A percentile compares a stretch with the other conserved stretches of the same genome.
Conservation (phyloP, 2,797 vertebrate species). For the Menidia menidia region DNA sequence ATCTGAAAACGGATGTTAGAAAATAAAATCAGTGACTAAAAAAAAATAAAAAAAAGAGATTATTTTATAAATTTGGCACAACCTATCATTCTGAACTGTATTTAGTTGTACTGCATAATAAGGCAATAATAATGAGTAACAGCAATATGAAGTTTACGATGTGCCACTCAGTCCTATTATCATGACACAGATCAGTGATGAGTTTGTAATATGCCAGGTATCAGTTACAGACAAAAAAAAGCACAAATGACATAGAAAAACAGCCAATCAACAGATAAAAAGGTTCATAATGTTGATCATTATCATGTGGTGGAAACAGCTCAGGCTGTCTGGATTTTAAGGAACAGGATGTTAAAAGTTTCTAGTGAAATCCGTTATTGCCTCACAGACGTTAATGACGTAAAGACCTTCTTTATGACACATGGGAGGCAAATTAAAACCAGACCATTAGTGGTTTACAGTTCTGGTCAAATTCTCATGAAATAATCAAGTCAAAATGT, state of each 20-base stretch:
- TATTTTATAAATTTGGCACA: background rate
- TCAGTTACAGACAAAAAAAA: background rate
- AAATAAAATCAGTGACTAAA: background rate
- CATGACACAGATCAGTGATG: slow-evolving; percentile 4
- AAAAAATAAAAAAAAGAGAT: too few species aligned
- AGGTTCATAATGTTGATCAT: too few species aligned
- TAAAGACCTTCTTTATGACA: slow-evolving; percentile 12
- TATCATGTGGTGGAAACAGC: background rate
- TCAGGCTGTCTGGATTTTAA: slow-evolving; percentile 9
- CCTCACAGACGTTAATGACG: slow-evolving; percentile 38
- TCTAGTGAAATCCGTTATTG: slow-evolving; percentile 48
- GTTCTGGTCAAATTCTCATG: slow-evolving; percentile 5
- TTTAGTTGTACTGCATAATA: slow-evolving; percentile 2
- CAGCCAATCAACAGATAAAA: slow-evolving; percentile 15
- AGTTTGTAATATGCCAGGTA: background rate
- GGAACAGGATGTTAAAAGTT: slow-evolving; percentile 62
- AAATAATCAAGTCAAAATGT: slow-evolving; percentile 3
- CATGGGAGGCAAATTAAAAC: background rate
- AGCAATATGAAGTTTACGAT: background rate
- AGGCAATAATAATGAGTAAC: background rate
- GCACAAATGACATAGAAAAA: background rate
- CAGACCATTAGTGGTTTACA: background rate
- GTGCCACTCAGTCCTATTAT: background rate
- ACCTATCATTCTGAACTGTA: background rate
- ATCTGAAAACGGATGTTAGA: slow-evolving; percentile 78